These are phyloP conservation scores for Myotis myotis DNA, from an alignment of 2,797 vertebrate species.

Conservation along the genomic window DNA sequence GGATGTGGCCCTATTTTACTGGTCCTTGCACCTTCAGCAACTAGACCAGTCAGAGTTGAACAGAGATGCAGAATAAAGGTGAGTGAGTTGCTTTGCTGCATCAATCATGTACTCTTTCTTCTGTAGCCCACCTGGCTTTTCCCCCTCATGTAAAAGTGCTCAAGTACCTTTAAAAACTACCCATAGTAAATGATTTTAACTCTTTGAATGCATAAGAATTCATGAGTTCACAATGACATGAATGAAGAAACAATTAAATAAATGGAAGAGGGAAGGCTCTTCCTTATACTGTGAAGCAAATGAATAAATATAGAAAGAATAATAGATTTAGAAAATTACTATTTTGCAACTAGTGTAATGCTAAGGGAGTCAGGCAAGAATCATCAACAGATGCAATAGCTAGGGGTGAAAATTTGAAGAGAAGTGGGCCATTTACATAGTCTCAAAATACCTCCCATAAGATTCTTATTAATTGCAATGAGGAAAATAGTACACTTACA, in stretches of 20 bases:
- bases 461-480: conserved; percentile 17
- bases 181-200: background rate
- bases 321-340: conserved; percentile 29
- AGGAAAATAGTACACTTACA: background rate
- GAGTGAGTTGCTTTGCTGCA: background rate
- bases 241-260: background rate
- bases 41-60: background rate
- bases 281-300: background rate
- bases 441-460: conserved; percentile 17
- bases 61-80: background rate
- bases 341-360: background rate
- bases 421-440: background rate
- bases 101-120: background rate
- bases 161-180: background rate
- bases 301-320: background rate
- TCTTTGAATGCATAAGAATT: conserved; percentile 12
- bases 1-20: background rate
- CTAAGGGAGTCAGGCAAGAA: background rate
- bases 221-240: background rate
- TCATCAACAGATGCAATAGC: background rate
- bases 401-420: background rate
- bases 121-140: background rate
- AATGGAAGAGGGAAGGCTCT: background rate
- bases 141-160: background rate
- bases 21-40: background rate